Conservation (phyloP, 2,113 vertebrate species). For the Malaclemys terrapin region DNA sequence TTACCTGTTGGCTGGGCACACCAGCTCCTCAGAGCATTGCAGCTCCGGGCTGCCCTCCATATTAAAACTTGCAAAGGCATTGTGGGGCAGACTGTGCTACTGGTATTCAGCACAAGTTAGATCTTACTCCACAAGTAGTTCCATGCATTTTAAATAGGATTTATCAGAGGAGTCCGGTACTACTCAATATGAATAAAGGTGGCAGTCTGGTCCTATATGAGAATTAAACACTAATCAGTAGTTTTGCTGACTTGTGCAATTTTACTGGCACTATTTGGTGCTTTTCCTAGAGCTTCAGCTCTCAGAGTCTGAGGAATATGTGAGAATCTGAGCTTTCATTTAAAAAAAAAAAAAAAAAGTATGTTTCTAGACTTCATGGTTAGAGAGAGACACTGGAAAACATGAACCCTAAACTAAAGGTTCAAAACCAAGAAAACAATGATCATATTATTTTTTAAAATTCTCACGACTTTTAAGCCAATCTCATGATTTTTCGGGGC, state of each 20-base stretch:
- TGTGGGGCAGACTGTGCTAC: not conserved
- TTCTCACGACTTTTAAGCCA: too few relatives aligned
- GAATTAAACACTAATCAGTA: not conserved
- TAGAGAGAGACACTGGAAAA: not conserved
- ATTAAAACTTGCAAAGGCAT: not conserved
- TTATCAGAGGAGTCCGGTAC: not conserved
- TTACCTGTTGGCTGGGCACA: not conserved
- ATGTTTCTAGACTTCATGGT: not conserved
- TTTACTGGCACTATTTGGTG: not conserved
- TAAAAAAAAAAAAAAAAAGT: not conserved
- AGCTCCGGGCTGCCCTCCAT: not conserved
- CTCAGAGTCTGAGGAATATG: not conserved
- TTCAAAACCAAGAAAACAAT: not conserved
- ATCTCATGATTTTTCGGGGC: not conserved
- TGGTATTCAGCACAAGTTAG: not conserved
- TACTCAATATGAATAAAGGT: not conserved
- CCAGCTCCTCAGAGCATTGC: not conserved
- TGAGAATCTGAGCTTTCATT: not conserved
- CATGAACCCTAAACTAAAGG: not conserved
- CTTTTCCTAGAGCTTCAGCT: not conserved
- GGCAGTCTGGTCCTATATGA: not conserved
- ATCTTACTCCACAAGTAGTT: not conserved
- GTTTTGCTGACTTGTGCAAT: not conserved
- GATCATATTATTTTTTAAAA: too few relatives aligned
- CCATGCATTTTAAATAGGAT: not conserved